Base-by-base conservation (phyloP, 2,113 vertebrate species). In the Alectura lathami region DNA sequence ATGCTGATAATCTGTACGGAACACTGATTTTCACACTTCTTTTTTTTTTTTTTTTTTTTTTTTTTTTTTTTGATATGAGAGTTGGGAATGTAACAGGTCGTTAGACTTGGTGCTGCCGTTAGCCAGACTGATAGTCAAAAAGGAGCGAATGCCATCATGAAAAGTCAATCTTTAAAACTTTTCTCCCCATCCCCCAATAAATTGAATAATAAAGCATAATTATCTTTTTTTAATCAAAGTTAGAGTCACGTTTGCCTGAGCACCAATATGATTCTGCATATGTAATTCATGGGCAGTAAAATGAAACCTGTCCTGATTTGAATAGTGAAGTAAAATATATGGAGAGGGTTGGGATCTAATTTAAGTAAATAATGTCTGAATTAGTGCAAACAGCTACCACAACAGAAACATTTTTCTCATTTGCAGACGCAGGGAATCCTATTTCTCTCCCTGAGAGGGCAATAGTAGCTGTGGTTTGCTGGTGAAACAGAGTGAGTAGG, bases 31-130 rank as follows among this genome's bases (percentile, higher is more conserved):
- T 79, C 69, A 83, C 62, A 45, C 43, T 70, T 67, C 59, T 82
- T 87, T 95, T 57, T 83, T 89, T 54, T 26, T 87, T 89, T 17
- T 72, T 53, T 85, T 93, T 50, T 68, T 95, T 57, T 83, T 89
- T 54, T 26, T 87, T 89, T 17, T 72, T 53, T 85, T 93, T 50
- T 68, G 6, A 38, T 92, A 91, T 89, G 83, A 77, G 81, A 64
- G 54, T 89, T 23, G 26, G 80, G 50, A 47, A 57, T 48, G 54
- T 64, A 62, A 57, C 62, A 73, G 21, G 89, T 92, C 50, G 72
- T 80, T 56, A n/a, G 48, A 36, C 63, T 69, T 80, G 36, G 53
- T 75, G 0, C 30, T 91, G 68, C 64, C 32, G 10, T 94, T 62
- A 54, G 20, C 57, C n/a, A 73, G 69, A 66, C 0, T 75, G 63